Conservation (phyloP, 2,888 invertebrate species). For the Apamea anceps region DNA sequence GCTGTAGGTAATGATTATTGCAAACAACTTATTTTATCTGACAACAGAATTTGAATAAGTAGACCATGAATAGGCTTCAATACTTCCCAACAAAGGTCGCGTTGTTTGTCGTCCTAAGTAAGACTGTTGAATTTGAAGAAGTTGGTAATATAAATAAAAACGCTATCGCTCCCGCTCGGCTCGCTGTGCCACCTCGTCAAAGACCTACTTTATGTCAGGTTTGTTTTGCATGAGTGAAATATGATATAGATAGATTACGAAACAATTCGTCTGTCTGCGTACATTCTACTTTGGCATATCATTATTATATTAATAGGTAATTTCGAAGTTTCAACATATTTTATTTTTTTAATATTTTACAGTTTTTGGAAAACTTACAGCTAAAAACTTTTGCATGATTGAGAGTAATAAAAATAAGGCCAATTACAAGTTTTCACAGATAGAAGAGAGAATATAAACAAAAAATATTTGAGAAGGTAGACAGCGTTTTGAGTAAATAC, state of each 20-base stretch:
- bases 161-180: constrained; percentile 13
- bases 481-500: no score
- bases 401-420: no score
- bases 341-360: background rate
- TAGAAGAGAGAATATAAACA: no score
- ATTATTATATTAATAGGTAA: constrained; percentile 11
- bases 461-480: no score
- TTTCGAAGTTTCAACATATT: constrained; percentile 10
- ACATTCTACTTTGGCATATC: constrained; percentile 24
- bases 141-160: background rate
- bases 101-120: background rate
- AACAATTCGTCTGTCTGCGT: constrained; percentile 36
- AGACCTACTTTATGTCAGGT: constrained; percentile 48
- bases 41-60: background rate
- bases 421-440: no score
- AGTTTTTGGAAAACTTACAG: no score
- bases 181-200: constrained; percentile 23
- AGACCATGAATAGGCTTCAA: background rate
- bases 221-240: constrained; percentile 53
- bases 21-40: background rate
- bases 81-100: background rate
- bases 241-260: constrained; percentile 55
- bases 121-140: background rate
- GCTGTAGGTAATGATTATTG: background rate
- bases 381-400: no score